These are phyloP conservation scores for Petrocephalus zakoni DNA, from an alignment of 2,113 vertebrate species.

Conservation along the genomic window DNA sequence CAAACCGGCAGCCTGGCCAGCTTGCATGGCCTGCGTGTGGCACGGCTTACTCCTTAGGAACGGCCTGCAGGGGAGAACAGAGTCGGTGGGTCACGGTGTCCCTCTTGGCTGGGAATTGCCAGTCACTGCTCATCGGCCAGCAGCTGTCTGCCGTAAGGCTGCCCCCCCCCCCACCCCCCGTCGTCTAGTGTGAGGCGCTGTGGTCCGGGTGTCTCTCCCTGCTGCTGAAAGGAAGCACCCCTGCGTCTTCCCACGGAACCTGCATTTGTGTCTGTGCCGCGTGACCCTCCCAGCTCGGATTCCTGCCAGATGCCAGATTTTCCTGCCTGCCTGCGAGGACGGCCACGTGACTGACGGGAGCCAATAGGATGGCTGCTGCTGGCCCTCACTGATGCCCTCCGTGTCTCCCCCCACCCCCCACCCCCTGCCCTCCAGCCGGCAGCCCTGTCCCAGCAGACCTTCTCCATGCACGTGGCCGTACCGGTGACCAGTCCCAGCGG, in stretches of 20 bases:
- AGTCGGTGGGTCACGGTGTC: background rate
- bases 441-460: conserved; percentile 76
- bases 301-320: background rate
- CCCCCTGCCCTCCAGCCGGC: conserved; percentile 57
- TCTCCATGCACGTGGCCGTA: conserved; percentile 78
- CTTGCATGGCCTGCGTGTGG: conserved; percentile 2
- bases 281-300: background rate
- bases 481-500: conserved; percentile 70
- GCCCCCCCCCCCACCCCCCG: background rate
- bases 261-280: background rate
- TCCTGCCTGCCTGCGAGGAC: background rate
- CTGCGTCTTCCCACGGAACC: background rate
- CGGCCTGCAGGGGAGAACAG: background rate
- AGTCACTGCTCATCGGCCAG: background rate
- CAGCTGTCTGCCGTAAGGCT: background rate
- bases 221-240: background rate
- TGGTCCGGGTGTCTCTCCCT: background rate
- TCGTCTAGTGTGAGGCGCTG: background rate
- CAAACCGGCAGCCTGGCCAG: background rate
- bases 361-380: background rate
- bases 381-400: background rate
- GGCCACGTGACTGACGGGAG: background rate
- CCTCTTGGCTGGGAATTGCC: background rate
- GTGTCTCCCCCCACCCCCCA: background rate
- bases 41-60: background rate